Base-by-base conservation (phyloP, 2,113 vertebrate genomes). In the Chelonoidis abingdonii region DNA sequence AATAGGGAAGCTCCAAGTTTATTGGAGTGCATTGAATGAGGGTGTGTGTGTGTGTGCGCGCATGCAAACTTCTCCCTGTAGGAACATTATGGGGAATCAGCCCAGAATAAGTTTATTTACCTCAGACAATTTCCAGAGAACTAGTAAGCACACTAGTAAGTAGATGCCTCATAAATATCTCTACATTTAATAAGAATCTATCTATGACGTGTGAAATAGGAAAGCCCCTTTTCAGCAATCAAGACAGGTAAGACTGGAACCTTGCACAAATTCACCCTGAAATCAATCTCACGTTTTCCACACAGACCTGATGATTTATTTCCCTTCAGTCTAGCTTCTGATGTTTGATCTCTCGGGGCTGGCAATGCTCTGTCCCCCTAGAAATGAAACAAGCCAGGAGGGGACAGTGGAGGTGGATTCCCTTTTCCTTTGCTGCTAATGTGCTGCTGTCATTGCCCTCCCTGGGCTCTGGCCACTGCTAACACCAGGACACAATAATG, bases 401-500 rank as follows among this genome's bases (percentile, higher is more conserved):
- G 79, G 57, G 0, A 41, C 6, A 8, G 16, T n/a, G 8, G 8
- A 69, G 35, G 8, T 35, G 62, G 14, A 65, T 14, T 65, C 62
- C 49, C 3, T 72, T 94, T 96, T 19, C 62, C 80, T 88, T 83
- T 24, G 11, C 79, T 85, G 84, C 38, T 89, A 31, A 85, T 4
- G 50, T 5, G 62, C 84, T 89, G 79, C 86, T 87, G 91, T 84
- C 94, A 85, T 12, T 41, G 54, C 57, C 29, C 24, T 17, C 54
- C 47, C 75, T 65, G 14, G 54, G 83, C 41, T 92, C 93, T 86
- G 88, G 69, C 65, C 88, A 65, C 89, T 52, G 41, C 16, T 53
- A 83, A 92, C 93, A 83, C 69, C 54, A 76, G 84, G 85, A 90
- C 91, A 84, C 95, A 94, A 88, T 90, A 95, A 97, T 88, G 86